These are phyloP conservation scores for Amphilophus citrinellus DNA, from an alignment of 2,113 vertebrate species.

Conservation along the genomic window DNA sequence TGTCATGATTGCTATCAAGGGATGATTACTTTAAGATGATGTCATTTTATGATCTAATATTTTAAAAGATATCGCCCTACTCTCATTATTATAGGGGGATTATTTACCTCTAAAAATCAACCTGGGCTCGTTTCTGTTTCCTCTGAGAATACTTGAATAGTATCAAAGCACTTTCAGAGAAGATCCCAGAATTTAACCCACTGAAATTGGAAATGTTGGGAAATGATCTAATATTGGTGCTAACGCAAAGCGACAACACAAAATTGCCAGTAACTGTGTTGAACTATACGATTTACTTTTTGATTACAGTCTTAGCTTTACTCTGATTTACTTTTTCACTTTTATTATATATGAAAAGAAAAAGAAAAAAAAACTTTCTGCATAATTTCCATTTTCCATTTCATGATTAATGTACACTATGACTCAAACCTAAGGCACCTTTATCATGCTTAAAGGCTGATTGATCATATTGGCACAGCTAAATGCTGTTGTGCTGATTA, in stretches of 20 bases:
- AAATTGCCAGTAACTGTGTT: background rate
- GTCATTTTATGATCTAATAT: slow-evolving; percentile 77
- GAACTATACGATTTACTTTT: background rate
- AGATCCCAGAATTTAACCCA: slow-evolving; percentile 23
- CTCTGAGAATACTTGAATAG: slow-evolving; percentile 14
- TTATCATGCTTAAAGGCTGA: too few relatives aligned
- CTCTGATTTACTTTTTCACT: background rate
- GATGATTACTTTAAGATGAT: slow-evolving; percentile 73
- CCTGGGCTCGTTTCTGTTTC: slow-evolving; percentile 32
- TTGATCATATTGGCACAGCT: background rate
- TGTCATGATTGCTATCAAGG: slow-evolving; percentile 60
- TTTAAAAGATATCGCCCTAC: slow-evolving; percentile 48
- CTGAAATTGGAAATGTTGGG: slow-evolving; percentile 27
- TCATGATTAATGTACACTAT: too few relatives aligned
- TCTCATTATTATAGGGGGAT: slow-evolving; percentile 46
- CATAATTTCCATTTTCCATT: too few relatives aligned
- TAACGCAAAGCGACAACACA: slow-evolving; percentile 12
- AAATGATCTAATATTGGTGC: background rate
- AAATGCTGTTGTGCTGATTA: background rate
- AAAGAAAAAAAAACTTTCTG: too few relatives aligned
- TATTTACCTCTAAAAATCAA: slow-evolving; percentile 50
- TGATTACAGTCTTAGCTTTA: background rate
- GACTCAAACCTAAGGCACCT: too few relatives aligned
- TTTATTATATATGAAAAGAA: background rate
- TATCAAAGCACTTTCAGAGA: slow-evolving; percentile 31